Evolutionary conservation across 1,140 invertebrate genomes (phyloP).

Genomic region (Drosophila equinoxialis): DNA sequence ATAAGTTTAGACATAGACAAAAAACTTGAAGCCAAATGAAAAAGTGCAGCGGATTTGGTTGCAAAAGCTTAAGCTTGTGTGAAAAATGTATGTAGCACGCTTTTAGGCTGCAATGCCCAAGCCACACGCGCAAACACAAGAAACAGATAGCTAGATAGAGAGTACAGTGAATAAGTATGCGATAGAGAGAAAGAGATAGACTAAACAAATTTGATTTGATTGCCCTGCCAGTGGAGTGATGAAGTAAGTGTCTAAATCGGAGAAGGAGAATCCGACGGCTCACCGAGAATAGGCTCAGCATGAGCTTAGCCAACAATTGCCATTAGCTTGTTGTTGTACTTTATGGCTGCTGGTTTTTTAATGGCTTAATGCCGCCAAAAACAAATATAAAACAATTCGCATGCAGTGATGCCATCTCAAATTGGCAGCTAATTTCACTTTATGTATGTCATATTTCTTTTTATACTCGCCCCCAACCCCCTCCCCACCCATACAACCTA

Average conservation of each 20-base stretch:
- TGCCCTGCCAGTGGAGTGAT: conserved; percentile 30
- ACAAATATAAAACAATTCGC: conserved; percentile 79
- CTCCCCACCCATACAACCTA: background rate
- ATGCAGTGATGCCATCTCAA: conserved; percentile 68
- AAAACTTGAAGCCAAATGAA: conserved; percentile 78
- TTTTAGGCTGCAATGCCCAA: conserved; percentile 67
- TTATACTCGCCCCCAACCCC: conserved; percentile 20
- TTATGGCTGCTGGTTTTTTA: conserved; percentile 64
- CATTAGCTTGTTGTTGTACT: conserved; percentile 46
- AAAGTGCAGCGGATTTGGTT: conserved; percentile 77
- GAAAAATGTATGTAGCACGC: conserved; percentile 71
- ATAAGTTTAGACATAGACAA: conserved; percentile 78
- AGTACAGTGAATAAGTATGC: background rate
- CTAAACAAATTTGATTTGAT: conserved; percentile 79
- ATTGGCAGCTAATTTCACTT: conserved; percentile 78
- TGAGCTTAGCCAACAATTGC: conserved; percentile 45
- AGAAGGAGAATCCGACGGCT: background rate
- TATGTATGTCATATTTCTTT: conserved; percentile 71
- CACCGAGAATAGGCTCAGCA: conserved; percentile 32
- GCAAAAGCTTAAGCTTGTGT: conserved; percentile 70
- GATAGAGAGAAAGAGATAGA: conserved; percentile 39
- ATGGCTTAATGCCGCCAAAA: conserved; percentile 74
- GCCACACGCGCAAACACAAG: conserved; percentile 20
- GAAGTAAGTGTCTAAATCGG: conserved; percentile 2
- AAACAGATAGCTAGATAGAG: background rate